Conservation (phyloP, 2,888 invertebrate species). For the Chalcis sispes region DNA sequence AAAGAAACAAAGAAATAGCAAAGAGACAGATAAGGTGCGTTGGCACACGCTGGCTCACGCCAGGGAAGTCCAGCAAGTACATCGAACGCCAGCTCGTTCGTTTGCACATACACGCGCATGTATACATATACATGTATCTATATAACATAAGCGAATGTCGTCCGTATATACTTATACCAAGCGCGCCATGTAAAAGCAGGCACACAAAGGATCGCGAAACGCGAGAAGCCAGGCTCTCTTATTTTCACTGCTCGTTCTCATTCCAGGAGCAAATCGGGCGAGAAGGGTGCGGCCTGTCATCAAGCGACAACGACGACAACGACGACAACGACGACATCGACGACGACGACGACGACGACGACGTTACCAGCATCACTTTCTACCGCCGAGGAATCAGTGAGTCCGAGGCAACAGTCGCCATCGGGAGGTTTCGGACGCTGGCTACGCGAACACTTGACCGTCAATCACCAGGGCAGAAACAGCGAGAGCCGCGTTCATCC, state of each 20-base stretch:
- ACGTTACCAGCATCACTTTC: constrained; percentile 18
- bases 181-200: neutral
- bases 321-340: neutral
- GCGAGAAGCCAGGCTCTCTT: neutral
- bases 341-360: neutral
- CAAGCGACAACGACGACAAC: constrained; percentile 31
- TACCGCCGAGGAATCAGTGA: constrained; percentile 48
- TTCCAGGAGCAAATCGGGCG: constrained; percentile 63
- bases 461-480: constrained; percentile 47
- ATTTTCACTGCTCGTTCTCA: constrained; percentile 5
- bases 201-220: constrained; percentile 17
- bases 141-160: neutral
- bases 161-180: neutral
- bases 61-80: too few relatives aligned
- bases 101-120: neutral
- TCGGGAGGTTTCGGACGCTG: constrained; percentile 72
- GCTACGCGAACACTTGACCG: constrained; percentile 70
- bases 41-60: too few relatives aligned
- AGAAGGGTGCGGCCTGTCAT: constrained; percentile 49
- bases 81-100: too few relatives aligned
- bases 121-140: neutral
- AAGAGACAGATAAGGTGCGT: too few relatives aligned
- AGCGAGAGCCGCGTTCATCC: constrained; percentile 46
- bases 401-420: constrained; percentile 48
- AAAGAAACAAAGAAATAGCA: too few relatives aligned